Base-by-base conservation (phyloP, 2,113 vertebrate species). In the Gadus chalcogrammus region DNA sequence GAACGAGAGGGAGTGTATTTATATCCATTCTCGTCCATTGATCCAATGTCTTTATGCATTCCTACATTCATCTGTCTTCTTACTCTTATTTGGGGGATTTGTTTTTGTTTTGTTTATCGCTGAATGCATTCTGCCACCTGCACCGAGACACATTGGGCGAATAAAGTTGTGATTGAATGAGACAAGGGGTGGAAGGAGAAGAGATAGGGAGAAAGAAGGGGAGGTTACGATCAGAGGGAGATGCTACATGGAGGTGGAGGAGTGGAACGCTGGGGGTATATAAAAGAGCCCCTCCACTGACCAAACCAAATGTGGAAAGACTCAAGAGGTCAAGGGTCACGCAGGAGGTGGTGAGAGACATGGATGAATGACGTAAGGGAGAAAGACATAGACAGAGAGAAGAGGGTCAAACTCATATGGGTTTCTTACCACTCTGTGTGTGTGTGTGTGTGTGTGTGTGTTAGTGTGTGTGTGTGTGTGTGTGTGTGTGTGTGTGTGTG, bases 281-380 rank as follows among this genome's bases (percentile, higher is more conserved):
- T 65, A 52, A 38, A 60, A 72, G 72, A 55, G 71, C 71, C 77
- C 78, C 81, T 83, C 72, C 17, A 53, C 79, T 87, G 84, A 85
- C 86, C 81, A 86, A 88, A 87, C 77, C 48, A 53, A n/a, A 65
- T 79, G 79, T 82, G 79, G 81, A 81, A 71, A 79, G 76, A 83
- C 75, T 81, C 77, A 85, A 80, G 84, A 71, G 78, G 80, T 74
- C 15, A 24, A 15, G 60, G 53, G 42, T 35, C 31, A 53, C 6
- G 12, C 15, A 53, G 62, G 78, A 78, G 67, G 73, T 53, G 69
- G 17, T 31, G 61, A 58, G 28, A 42, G 62, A 63, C 24, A 65
- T 16, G 31, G 63, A 65, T 65, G 61, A 61, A 15, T 27, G 64
- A 55, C 61, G 53, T 52, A 18, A 20, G 66, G n/a, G 24, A 59